Conservation (phyloP, 2,797 vertebrate genomes). For the Pristis pectinata region DNA sequence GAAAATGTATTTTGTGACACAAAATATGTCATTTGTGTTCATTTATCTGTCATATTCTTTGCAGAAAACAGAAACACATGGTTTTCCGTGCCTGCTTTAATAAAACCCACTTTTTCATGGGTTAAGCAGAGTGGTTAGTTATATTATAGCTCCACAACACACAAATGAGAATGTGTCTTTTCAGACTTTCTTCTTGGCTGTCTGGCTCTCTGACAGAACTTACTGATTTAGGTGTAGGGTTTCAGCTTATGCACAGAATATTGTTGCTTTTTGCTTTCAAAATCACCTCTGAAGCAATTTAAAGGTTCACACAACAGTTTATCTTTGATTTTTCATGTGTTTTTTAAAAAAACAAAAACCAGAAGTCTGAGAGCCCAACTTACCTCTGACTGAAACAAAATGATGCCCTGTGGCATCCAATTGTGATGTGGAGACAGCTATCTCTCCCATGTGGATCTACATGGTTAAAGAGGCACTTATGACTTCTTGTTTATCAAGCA, state of each 20-base stretch:
- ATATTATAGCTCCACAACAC: too few species aligned
- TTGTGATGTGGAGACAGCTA: neutral
- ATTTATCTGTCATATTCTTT: neutral
- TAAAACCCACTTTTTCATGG: neutral
- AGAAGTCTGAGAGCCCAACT: neutral
- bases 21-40: neutral
- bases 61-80: neutral
- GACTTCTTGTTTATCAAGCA: neutral
- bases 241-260: neutral
- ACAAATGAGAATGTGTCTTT: neutral
- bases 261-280: neutral
- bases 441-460: too few species aligned
- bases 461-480: neutral
- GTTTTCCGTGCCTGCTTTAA: too few species aligned
- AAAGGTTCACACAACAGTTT: neutral
- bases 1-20: neutral
- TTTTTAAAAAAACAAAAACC: neutral
- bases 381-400: neutral
- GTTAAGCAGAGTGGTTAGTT: too few species aligned
- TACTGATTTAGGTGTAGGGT: neutral
- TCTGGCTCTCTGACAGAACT: neutral
- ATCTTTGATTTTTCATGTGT: neutral
- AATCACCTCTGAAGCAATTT: neutral
- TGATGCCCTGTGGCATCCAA: neutral
- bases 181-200: neutral